phyloP scores from a whole-genome alignment of 2,113 vertebrate genomes.

The Mirza zaza region DNA sequence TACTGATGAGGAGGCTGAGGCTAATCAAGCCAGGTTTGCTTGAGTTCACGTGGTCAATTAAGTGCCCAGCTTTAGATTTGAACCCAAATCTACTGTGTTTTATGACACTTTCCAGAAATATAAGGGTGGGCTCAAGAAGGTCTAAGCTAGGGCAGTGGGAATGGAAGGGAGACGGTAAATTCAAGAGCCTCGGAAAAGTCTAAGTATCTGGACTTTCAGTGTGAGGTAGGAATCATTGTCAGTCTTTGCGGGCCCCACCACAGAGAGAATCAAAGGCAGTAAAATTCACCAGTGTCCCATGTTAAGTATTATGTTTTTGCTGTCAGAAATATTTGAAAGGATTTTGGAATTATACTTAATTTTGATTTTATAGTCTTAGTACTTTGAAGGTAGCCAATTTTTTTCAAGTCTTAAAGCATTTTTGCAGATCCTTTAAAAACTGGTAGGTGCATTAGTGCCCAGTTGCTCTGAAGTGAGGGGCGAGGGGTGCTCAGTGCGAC shows the following conservation, averaged over 20 bases:
- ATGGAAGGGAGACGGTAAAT: neutral
- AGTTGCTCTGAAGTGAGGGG: neutral
- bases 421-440: neutral
- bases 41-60: neutral
- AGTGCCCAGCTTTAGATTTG: neutral
- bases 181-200: neutral
- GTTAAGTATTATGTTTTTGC: neutral
- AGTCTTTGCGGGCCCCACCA: neutral
- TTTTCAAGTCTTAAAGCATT: neutral
- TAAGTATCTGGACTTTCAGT: neutral
- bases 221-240: neutral
- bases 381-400: neutral
- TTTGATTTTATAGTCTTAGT: conserved; percentile 30
- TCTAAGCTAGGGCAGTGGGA: neutral
- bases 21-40: neutral
- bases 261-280: neutral
- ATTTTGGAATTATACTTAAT: neutral
- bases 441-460: neutral
- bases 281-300: neutral
- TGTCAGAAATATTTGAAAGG: neutral
- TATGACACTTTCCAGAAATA: neutral
- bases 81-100: neutral
- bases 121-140: neutral
- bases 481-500: neutral
- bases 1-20: neutral